Evolutionary conservation across 2,113 vertebrate genomes (phyloP).

Genomic region (Spizaetus ornatus): DNA sequence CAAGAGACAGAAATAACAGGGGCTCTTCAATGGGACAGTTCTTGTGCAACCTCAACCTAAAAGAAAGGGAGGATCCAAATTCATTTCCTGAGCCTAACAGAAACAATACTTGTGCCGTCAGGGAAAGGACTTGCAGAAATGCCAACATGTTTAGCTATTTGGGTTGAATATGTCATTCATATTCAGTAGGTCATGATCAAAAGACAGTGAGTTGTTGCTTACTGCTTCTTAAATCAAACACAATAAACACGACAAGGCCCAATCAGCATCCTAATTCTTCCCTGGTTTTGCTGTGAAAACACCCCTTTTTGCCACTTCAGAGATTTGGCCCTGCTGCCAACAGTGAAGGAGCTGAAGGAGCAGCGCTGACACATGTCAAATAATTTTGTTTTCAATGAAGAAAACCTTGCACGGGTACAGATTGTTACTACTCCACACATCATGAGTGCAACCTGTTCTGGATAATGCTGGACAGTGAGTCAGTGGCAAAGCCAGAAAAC

Average conservation of each 20-base stretch:
- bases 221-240: neutral
- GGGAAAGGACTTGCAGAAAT: neutral
- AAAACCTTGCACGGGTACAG: neutral
- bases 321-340: neutral
- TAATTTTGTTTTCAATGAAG: neutral
- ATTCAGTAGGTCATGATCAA: neutral
- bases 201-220: neutral
- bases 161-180: neutral
- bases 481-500: neutral
- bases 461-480: neutral
- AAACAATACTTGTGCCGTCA: neutral
- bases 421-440: neutral
- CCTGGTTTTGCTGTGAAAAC: neutral
- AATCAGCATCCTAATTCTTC: neutral
- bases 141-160: neutral
- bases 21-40: neutral
- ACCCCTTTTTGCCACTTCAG: neutral
- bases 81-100: neutral
- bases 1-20: neutral
- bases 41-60: neutral
- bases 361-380: accelerated
- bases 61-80: neutral
- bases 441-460: neutral
- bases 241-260: neutral
- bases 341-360: neutral